Conservation (phyloP, 2,113 vertebrate genomes). For the Uria aalge region DNA sequence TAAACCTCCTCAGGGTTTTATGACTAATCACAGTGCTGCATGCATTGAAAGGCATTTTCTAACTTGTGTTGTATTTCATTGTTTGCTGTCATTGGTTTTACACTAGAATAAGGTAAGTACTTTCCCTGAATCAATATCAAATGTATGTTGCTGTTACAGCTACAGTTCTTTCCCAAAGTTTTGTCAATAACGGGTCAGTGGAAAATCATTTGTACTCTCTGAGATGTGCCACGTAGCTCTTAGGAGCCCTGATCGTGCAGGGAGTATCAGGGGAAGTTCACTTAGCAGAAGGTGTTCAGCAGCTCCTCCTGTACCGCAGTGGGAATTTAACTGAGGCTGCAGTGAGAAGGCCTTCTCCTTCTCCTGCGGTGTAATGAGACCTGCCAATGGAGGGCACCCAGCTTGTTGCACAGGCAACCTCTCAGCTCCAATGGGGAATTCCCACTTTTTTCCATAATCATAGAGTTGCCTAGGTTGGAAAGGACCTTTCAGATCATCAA, state of each 20-base stretch:
- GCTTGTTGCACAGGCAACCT: background rate
- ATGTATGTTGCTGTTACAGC: background rate
- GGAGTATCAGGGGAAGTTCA: background rate
- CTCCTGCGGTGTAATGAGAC: background rate
- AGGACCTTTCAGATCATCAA: background rate
- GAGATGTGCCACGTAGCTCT: background rate
- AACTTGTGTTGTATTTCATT: constrained; percentile 99
- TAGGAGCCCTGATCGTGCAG: background rate
- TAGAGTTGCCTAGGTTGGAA: background rate
- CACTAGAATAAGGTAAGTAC: constrained; percentile 98
- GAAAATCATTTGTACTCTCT: background rate
- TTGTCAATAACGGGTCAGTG: background rate
- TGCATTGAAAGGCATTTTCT: constrained; percentile 94
- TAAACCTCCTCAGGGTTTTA: constrained; percentile 90
- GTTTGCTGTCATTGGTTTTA: constrained; percentile 98
- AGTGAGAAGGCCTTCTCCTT: background rate
- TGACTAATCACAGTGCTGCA: constrained; percentile 93
- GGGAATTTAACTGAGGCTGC: background rate
- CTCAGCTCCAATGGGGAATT: background rate
- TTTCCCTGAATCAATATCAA: constrained; percentile 52
- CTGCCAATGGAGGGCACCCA: background rate
- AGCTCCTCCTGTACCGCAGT: background rate
- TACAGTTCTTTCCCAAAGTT: background rate
- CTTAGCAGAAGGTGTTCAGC: background rate
- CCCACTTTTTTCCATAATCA: background rate